Evolutionary conservation across 2,888 invertebrate species (phyloP).

Genomic region (Diarsia brunnea): DNA sequence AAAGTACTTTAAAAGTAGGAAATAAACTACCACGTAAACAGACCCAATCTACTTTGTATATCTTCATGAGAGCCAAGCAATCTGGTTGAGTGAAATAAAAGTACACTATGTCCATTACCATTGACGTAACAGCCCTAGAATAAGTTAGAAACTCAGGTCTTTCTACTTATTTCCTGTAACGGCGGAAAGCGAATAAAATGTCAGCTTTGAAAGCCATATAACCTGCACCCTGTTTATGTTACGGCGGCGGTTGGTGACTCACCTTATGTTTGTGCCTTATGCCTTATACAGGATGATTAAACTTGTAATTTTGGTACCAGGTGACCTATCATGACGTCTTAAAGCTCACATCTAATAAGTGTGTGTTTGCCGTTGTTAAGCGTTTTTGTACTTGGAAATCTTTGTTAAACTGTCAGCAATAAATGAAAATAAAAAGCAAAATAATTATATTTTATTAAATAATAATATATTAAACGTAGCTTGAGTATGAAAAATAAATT

Average conservation of each 20-base stretch:
- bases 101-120: conserved; percentile 46
- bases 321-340: no score
- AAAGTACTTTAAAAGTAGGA: conserved; percentile 9
- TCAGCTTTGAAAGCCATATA: conserved; percentile 65
- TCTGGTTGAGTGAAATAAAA: conserved; percentile 48
- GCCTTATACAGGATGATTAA: conserved; percentile 23
- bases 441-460: no score
- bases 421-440: no score
- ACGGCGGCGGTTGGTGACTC: conserved; percentile 63
- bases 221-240: conserved; percentile 71
- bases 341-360: no score
- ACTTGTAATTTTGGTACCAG: no score
- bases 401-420: background rate
- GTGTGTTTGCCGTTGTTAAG: background rate
- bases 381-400: background rate
- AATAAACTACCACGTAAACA: conserved; percentile 10
- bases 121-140: conserved; percentile 33
- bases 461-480: no score
- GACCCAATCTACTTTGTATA: conserved; percentile 25
- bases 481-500: no score
- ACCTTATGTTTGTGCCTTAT: conserved; percentile 44
- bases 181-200: conserved; percentile 64
- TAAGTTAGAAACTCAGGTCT: conserved; percentile 39
- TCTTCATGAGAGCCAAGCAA: conserved; percentile 27
- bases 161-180: conserved; percentile 65